Evolutionary conservation across 2,888 invertebrate species (phyloP), one percentile per base, ranked within the genome.

Genomic region (Punctoribates punctum): DNA sequence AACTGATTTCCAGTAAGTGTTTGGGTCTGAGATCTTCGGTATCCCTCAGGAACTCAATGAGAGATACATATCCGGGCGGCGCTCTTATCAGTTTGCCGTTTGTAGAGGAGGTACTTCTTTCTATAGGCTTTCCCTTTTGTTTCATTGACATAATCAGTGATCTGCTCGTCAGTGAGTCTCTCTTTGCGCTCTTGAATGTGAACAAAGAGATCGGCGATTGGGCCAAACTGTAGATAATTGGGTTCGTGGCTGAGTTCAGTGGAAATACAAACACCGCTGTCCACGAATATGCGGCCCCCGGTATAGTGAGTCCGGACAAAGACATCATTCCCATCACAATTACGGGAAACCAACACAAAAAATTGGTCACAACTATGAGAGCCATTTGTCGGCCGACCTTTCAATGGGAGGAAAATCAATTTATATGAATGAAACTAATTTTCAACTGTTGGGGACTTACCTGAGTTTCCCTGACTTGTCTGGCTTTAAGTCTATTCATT

Each of bases 261-360:
- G 82, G 82, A 20, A 82, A 72, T 15, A 82, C 80, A 72, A 82
- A 81, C 57, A 82, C 82, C 9, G 82, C 82, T 51, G 80, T 82
- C 82, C 82, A 82, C 1, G 82, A 81, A 77, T 82, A 82, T 4
- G 81, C 81, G 48, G 79, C 79, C 5, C 81, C 81, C 6, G 75
- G 74, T 29, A 80, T 77, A n/a, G 77, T 78, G 5, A 78, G 73
- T 5, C 81, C 81, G 20, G 78, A 75, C 77, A 82, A 78, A 4
- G 81, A 81, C 54, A 81, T 70, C 4, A 82, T 42, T 2, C 81
- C 81, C 80, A 82, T 80, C 1, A 82, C 76, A 34, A 82, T 81
- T 15, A 81, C 81, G 0, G 83, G 83, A 78, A 82, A 82, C 82
- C 82, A 82, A 75, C 82, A 83, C 27, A 81, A 75, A 65, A 82